Conservation (phyloP, 2,797 vertebrate genomes). For the Chloroceryle inda region DNA sequence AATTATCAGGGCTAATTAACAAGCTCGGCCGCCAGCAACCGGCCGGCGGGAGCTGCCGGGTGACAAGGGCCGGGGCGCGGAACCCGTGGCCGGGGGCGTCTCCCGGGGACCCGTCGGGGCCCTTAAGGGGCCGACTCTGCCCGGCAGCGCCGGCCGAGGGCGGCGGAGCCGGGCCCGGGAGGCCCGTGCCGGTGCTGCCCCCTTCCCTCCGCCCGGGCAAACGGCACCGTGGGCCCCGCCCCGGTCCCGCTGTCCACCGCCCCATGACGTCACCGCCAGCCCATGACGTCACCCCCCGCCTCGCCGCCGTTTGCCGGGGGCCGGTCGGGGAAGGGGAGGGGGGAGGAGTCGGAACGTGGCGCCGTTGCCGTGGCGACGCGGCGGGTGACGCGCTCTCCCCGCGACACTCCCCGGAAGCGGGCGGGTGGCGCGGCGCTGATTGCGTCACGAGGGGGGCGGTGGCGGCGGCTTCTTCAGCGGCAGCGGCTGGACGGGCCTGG, state of each 20-base stretch:
- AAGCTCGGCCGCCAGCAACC: background rate
- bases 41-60: background rate
- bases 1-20: background rate
- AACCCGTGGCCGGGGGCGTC: background rate
- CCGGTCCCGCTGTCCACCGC: background rate
- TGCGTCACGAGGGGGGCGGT: background rate
- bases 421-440: background rate
- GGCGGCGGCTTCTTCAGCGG: background rate
- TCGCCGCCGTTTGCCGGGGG: background rate
- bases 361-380: background rate
- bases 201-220: background rate
- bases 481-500: background rate
- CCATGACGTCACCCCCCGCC: background rate
- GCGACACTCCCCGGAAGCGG: slow-evolving; percentile 21
- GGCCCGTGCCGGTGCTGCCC: background rate
- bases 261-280: background rate
- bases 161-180: background rate
- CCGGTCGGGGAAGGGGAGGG: background rate
- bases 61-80: no score
- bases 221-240: background rate
- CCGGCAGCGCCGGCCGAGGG: background rate
- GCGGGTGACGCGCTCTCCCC: background rate
- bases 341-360: background rate
- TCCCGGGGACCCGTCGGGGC: background rate
- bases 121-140: background rate